Evolutionary conservation across 30 jellyfish, hydroid and myxozoan genomes (phyloP).

Genomic region (Sanderia malayensis): DNA sequence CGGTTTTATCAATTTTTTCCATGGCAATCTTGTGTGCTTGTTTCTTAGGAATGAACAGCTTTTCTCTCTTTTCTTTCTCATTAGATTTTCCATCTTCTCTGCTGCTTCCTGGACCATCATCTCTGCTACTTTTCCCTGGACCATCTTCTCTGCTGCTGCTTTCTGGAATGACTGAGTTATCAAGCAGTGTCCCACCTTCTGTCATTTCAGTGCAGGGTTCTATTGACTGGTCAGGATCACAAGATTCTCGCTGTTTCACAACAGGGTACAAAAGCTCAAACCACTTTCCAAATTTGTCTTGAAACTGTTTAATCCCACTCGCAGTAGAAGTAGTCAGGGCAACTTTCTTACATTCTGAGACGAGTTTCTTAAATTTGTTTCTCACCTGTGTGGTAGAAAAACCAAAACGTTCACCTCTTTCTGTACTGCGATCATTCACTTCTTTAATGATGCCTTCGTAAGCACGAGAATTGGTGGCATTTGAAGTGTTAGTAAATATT

Average conservation of each 20-base stretch:
- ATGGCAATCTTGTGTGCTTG: no score
- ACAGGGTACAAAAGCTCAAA: conserved; percentile 5
- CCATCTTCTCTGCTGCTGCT: no score
- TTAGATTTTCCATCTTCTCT: no score
- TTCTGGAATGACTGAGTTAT: no score
- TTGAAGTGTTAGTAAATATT: conserved; percentile 25
- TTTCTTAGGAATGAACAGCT: no score
- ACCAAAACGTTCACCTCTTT: conserved; percentile 24
- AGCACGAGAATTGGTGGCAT: conserved; percentile 15
- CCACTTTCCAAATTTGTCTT: conserved; percentile 30
- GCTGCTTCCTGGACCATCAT: no score
- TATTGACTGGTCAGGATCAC: conserved; percentile 57
- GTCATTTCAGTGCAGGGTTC: conserved; percentile 41
- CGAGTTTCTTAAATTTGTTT: conserved; percentile 21
- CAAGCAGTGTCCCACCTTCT: no score
- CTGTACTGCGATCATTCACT: conserved; percentile 14
- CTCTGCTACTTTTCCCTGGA: no score
- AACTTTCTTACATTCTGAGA: conserved; percentile 38
- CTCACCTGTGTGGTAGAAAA: conserved; percentile 19
- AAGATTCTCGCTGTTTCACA: conserved; percentile 28
- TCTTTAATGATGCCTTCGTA: conserved; percentile 9
- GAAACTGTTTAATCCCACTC: conserved; percentile 35
- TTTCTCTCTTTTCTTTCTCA: no score
- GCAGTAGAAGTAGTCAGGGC: conserved; percentile 36
- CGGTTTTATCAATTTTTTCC: no score